These are phyloP conservation scores for Leptinotarsa haldemani DNA, from an alignment of 2,888 invertebrate genomes.

Conservation along the genomic window DNA sequence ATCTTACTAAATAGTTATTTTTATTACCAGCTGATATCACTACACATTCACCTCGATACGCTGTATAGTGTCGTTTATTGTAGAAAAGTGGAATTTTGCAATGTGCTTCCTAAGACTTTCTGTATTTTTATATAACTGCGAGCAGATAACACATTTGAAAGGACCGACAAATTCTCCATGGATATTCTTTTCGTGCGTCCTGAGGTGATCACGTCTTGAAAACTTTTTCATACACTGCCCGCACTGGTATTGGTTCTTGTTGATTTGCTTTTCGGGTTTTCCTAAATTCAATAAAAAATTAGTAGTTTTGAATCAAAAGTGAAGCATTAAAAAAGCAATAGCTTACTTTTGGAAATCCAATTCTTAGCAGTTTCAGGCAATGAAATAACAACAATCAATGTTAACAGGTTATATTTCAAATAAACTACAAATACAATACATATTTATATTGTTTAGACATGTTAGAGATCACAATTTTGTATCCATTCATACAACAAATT, in stretches of 20 bases:
- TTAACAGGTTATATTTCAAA: conserved; percentile 35
- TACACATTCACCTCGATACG: conserved; percentile 55
- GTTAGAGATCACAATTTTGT: conserved; percentile 32
- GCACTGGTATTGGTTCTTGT: conserved; percentile 60
- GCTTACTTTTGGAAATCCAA: conserved; percentile 50
- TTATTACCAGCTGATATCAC: conserved; percentile 4
- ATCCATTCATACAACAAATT: conserved; percentile 4
- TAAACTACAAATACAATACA: conserved; percentile 23
- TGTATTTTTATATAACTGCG: conserved; percentile 66
- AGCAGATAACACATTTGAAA: conserved; percentile 65
- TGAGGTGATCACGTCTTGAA: conserved; percentile 64
- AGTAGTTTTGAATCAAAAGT: conserved; percentile 46
- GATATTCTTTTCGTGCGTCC: conserved; percentile 67
- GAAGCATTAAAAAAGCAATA: conserved; percentile 43
- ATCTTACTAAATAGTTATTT: too few relatives aligned
- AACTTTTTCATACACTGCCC: conserved; percentile 64
- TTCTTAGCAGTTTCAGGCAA: conserved; percentile 29
- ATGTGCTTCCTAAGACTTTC: conserved; percentile 66
- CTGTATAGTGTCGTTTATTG: conserved; percentile 51
- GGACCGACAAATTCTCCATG: conserved; percentile 67
- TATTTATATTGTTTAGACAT: conserved; percentile 23
- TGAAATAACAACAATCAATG: conserved; percentile 34
- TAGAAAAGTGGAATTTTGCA: conserved; percentile 64
- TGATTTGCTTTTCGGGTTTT: conserved; percentile 55
- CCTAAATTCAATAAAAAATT: conserved; percentile 58